These are phyloP conservation scores for Proterorhinus semilunaris DNA, from an alignment of 2,113 vertebrate genomes.

Conservation along the genomic window DNA sequence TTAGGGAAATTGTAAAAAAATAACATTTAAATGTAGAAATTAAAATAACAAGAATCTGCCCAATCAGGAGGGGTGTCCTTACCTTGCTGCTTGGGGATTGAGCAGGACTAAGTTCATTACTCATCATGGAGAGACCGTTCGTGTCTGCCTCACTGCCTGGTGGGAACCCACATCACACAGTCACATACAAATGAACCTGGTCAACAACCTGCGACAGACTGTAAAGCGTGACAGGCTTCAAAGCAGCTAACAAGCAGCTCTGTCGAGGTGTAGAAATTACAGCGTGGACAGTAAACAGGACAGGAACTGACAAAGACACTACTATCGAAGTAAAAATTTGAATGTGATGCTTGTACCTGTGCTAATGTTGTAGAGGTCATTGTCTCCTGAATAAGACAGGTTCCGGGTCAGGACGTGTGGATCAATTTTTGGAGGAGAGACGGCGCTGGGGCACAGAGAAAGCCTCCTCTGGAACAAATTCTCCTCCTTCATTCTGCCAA, in stretches of 20 bases:
- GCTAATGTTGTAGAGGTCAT: slow-evolving; percentile 81
- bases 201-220: slow-evolving; percentile 54
- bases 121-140: slow-evolving; percentile 72
- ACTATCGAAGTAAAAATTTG: not conserved
- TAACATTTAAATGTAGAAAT: not conserved
- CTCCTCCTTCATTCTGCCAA: slow-evolving; percentile 94
- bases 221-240: slow-evolving; percentile 41
- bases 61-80: slow-evolving; percentile 64
- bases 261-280: slow-evolving; percentile 12
- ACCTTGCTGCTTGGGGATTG: slow-evolving; percentile 86
- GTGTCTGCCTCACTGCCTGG: slow-evolving; percentile 88
- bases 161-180: slow-evolving; percentile 70
- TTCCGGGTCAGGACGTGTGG: slow-evolving; percentile 82
- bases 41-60: slow-evolving; percentile 34
- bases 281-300: slow-evolving; percentile 17
- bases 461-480: slow-evolving; percentile 88
- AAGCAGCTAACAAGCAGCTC: slow-evolving; percentile 39
- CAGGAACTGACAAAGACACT: not conserved
- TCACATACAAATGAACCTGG: slow-evolving; percentile 53
- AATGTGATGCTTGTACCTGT: slow-evolving; percentile 77
- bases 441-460: slow-evolving; percentile 85
- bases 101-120: slow-evolving; percentile 85
- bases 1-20: not conserved
- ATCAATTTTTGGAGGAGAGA: slow-evolving; percentile 87
- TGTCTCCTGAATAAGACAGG: slow-evolving; percentile 86